Evolutionary conservation across 2,113 vertebrate genomes (phyloP).

Genomic region (Psophia crepitans): DNA sequence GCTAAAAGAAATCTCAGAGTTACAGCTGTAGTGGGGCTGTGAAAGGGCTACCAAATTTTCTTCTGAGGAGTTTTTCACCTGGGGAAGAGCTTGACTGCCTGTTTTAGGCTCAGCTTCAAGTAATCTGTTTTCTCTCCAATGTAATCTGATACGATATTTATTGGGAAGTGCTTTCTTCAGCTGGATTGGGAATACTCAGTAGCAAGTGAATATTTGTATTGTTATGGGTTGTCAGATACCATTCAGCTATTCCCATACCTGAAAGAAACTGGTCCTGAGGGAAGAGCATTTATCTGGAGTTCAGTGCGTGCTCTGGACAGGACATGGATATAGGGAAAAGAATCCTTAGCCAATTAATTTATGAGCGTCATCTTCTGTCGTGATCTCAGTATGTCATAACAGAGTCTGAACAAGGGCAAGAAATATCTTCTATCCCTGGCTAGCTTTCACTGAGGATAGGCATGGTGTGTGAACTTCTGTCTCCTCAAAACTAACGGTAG

Average conservation of each 20-base stretch:
- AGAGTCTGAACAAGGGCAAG: neutral
- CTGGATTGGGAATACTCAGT: neutral
- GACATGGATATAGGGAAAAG: neutral
- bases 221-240: neutral
- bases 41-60: neutral
- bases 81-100: neutral
- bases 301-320: neutral
- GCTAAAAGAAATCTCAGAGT: neutral
- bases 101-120: neutral
- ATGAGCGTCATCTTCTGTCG: fast-evolving
- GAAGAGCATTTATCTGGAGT: neutral
- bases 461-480: neutral
- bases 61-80: neutral
- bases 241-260: neutral
- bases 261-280: neutral
- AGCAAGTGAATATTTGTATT: neutral
- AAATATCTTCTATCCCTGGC: neutral
- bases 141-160: neutral
- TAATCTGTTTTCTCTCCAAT: neutral
- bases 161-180: neutral
- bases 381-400: neutral
- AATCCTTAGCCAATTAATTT: neutral
- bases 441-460: neutral
- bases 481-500: neutral
- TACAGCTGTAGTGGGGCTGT: neutral